Percentiles rank a stretch among this genome's conserved stretches.
phyloP scores from a whole-genome alignment of 2,113 vertebrate genomes.

The Paradoxurus hermaphroditus region DNA sequence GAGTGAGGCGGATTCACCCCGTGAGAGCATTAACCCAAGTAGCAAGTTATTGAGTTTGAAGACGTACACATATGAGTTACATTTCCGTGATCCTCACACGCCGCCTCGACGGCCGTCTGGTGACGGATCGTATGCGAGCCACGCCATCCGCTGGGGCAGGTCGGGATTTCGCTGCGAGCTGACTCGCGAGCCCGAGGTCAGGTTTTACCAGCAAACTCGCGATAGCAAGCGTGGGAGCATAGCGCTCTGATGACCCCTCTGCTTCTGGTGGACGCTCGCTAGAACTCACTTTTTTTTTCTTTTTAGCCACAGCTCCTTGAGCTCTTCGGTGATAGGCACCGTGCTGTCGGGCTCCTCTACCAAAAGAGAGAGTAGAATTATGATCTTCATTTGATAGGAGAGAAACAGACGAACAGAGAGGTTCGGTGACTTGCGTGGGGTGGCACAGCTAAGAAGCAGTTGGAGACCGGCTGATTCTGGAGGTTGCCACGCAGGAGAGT shows the following conservation, averaged over 20 bases:
- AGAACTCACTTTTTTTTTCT: background rate
- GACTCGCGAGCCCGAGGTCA: background rate
- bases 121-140: background rate
- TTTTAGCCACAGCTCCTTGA: background rate
- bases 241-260: fast-evolving
- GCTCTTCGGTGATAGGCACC: background rate
- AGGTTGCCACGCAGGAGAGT: background rate
- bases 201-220: background rate
- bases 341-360: background rate
- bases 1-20: background rate
- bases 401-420: background rate
- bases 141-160: background rate
- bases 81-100: background rate
- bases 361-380: background rate
- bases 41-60: slow-evolving; percentile 23
- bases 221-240: background rate
- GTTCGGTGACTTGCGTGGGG: background rate
- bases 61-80: slow-evolving; percentile 1
- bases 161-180: background rate
- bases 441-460: background rate
- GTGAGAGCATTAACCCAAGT: slow-evolving; percentile 30
- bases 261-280: background rate
- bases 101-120: background rate
- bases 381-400: background rate
- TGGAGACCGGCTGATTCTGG: background rate